A percentile compares a stretch with the other conserved stretches of the same genome.
Evolutionary conservation across 2,113 vertebrate genomes (phyloP).

Genomic region (Onychostoma macrolepis): DNA sequence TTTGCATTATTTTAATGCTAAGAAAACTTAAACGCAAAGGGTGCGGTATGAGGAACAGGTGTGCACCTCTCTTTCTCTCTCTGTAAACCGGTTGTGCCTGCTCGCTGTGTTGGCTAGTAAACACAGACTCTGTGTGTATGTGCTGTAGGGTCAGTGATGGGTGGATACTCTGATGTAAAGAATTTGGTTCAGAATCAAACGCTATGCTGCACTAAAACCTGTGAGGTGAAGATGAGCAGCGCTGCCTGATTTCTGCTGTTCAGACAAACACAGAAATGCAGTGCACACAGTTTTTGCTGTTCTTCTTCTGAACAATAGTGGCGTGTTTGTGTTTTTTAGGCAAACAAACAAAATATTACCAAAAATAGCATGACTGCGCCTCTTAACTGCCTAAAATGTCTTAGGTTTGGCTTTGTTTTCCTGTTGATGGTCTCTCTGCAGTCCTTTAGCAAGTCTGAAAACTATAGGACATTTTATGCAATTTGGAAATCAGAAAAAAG

Average conservation of each 20-base stretch:
- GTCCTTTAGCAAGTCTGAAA: background rate
- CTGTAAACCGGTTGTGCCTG: slow-evolving; percentile 53
- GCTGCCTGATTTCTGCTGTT: background rate
- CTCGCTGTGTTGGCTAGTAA: background rate
- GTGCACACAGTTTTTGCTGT: background rate
- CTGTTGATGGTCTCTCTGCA: background rate
- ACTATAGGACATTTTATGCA: background rate
- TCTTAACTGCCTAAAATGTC: background rate
- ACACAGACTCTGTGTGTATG: slow-evolving; percentile 47
- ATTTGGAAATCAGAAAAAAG: background rate
- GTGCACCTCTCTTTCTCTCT: background rate
- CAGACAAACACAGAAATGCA: background rate
- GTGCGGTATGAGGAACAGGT: background rate
- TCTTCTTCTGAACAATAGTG: background rate
- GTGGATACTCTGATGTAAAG: slow-evolving; percentile 54
- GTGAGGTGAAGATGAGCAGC: background rate
- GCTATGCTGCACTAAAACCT: background rate
- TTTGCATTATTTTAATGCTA: slow-evolving; percentile 35
- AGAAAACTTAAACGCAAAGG: background rate
- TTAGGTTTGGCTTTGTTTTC: background rate
- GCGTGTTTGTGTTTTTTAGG: background rate
- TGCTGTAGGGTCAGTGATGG: slow-evolving; percentile 46
- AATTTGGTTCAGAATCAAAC: slow-evolving; percentile 37
- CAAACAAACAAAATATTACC: background rate
- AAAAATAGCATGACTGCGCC: background rate